Percentiles rank a stretch among this genome's conserved stretches.
These are phyloP conservation scores for Leptonema lineaticorne DNA, from an alignment of 1,140 invertebrate species.

Conservation along the genomic window DNA sequence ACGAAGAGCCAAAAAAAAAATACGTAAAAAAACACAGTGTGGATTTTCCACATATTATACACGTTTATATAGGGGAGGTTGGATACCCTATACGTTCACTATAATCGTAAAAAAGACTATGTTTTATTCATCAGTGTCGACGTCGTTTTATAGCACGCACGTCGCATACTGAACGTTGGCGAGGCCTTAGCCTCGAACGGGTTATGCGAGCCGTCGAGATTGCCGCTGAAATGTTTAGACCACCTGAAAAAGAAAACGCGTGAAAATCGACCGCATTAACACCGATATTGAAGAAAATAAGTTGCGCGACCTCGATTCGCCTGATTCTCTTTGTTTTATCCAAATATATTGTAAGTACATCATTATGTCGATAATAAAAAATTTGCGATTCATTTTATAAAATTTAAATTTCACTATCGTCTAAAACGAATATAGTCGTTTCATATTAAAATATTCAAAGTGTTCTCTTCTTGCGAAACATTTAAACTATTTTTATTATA, in stretches of 20 bases:
- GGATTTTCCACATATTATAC: too few relatives aligned
- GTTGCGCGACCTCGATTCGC: too few relatives aligned
- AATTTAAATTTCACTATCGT: too few relatives aligned
- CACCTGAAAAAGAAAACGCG: neutral
- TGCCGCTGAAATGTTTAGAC: neutral
- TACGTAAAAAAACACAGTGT: neutral
- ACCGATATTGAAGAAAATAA: neutral
- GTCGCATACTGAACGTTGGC: constrained; percentile 5
- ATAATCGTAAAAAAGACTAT: constrained; percentile 33
- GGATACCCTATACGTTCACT: neutral
- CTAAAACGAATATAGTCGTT: too few relatives aligned
- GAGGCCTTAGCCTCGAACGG: neutral
- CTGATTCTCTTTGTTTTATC: too few relatives aligned
- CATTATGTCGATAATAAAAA: too few relatives aligned
- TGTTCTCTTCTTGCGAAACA: too few relatives aligned
- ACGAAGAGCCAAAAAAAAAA: neutral
- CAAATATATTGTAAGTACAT: too few relatives aligned
- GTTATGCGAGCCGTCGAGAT: neutral
- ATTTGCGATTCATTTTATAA: too few relatives aligned
- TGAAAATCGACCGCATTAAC: constrained; percentile 2
- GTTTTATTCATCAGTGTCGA: constrained; percentile 38
- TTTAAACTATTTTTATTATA: too few relatives aligned
- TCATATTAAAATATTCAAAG: too few relatives aligned
- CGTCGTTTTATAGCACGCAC: constrained; percentile 33
- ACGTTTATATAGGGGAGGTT: too few relatives aligned